These are phyloP conservation scores for Acanthurus lineatus DNA, from an alignment of 2,797 vertebrate species.

Conservation along the genomic window DNA sequence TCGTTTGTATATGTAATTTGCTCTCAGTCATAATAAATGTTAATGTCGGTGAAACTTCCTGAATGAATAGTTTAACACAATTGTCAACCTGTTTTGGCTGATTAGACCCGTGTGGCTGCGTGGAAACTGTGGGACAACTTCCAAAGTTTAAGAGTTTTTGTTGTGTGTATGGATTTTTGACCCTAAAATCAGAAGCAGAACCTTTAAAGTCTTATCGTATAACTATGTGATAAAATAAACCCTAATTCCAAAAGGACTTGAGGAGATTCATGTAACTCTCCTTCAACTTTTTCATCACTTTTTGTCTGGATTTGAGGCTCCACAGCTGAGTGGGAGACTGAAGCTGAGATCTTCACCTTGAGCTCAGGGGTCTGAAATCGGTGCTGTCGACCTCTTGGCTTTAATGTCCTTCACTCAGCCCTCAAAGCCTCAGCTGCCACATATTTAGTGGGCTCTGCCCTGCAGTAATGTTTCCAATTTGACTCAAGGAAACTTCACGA, in stretches of 20 bases:
- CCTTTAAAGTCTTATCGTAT: not conserved
- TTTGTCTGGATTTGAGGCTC: not conserved
- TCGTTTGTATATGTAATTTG: slow-evolving; percentile 25
- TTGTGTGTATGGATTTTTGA: not conserved
- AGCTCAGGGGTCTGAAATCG: slow-evolving; percentile 6
- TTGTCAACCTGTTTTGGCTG: not conserved
- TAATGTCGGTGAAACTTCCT: slow-evolving; percentile 7
- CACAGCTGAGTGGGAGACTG: not conserved
- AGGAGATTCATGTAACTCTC: not conserved
- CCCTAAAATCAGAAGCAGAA: not conserved
- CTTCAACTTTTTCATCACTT: slow-evolving; percentile 7
- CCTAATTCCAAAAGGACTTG: not conserved
- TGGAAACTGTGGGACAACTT: not conserved
- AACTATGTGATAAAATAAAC: not conserved
- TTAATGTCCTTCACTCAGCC: not conserved
- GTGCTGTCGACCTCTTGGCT: not conserved
- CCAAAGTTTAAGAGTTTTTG: too few species aligned
- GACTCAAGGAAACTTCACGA: not conserved
- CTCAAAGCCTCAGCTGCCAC: not conserved
- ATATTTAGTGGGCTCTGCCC: not conserved
- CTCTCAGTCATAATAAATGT: not conserved
- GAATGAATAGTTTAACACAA: slow-evolving; percentile 1
- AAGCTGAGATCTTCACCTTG: not conserved
- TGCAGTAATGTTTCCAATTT: not conserved
- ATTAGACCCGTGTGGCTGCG: not conserved